Evolutionary conservation across 2,797 vertebrate species (phyloP).

Genomic region (Oreonectes daqikongensis): DNA sequence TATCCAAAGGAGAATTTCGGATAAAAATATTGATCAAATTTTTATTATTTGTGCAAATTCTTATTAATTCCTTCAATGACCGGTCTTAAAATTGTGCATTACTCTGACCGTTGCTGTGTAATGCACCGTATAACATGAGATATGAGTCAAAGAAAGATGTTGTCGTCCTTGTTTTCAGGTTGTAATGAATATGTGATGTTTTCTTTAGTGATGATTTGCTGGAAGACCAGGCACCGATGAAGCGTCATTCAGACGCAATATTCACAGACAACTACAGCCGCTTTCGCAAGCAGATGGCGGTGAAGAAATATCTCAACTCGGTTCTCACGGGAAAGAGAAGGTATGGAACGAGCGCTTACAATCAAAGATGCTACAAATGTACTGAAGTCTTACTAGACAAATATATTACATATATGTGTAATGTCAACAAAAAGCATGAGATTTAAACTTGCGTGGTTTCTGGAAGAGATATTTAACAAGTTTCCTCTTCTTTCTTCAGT

Average conservation of each 20-base stretch:
- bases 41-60: no score
- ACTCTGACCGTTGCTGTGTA: no score
- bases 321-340: slow-evolving; percentile 92
- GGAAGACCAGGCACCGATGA: slow-evolving; percentile 82
- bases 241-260: slow-evolving; percentile 94
- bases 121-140: neutral
- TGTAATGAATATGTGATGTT: neutral
- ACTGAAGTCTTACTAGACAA: no score
- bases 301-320: slow-evolving; percentile 95
- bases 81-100: no score
- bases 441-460: slow-evolving; percentile 1
- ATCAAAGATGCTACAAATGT: no score
- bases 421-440: no score
- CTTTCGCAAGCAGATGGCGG: slow-evolving; percentile 94
- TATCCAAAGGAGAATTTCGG: no score
- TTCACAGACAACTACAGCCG: slow-evolving; percentile 97
- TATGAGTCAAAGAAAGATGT: no score
- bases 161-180: neutral
- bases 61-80: no score
- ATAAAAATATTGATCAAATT: no score
- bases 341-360: slow-evolving; percentile 64
- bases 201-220: slow-evolving; percentile 76
- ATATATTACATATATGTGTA: no score
- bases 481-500: slow-evolving; percentile 61
- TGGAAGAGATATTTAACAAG: neutral